phyloP scores from a whole-genome alignment of 2,797 vertebrate genomes.

The Phrynocephalus forsythii region DNA sequence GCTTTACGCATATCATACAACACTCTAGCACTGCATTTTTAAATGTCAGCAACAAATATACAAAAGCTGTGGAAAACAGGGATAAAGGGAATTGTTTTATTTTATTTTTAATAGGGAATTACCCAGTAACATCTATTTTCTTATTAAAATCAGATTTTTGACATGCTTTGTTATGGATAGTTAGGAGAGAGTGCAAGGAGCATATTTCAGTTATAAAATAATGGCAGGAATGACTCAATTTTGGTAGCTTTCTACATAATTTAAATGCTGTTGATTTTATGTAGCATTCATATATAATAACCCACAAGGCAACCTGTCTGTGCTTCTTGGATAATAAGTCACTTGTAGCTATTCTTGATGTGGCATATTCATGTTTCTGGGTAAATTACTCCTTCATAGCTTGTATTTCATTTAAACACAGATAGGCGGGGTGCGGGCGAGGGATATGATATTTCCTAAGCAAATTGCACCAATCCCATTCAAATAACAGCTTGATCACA shows the following conservation, averaged over 20 bases:
- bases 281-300: slow-evolving; percentile 23
- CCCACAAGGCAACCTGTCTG: slow-evolving; percentile 20
- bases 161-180: slow-evolving; percentile 12
- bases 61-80: slow-evolving; percentile 13
- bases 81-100: slow-evolving; percentile 34
- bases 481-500: slow-evolving; percentile 5
- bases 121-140: slow-evolving; percentile 25
- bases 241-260: slow-evolving; percentile 51
- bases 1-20: slow-evolving; percentile 48
- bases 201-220: slow-evolving; percentile 38
- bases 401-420: slow-evolving; percentile 45
- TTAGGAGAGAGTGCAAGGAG: slow-evolving; percentile 38
- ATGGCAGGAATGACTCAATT: slow-evolving; percentile 3
- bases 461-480: slow-evolving; percentile 3
- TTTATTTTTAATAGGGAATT: slow-evolving; percentile 29
- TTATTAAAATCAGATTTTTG: slow-evolving; percentile 40
- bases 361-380: slow-evolving; percentile 25
- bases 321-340: slow-evolving; percentile 36
- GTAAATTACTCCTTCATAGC: slow-evolving; percentile 33
- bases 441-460: not conserved
- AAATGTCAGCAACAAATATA: slow-evolving; percentile 17
- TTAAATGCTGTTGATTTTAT: slow-evolving; percentile 19
- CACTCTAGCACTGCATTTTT: slow-evolving; percentile 29
- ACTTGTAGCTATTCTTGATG: slow-evolving; percentile 15
- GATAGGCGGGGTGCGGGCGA: slow-evolving; percentile 7